Evolutionary conservation across 2,113 vertebrate species (phyloP).

Genomic region (Archocentrus centrarchus): DNA sequence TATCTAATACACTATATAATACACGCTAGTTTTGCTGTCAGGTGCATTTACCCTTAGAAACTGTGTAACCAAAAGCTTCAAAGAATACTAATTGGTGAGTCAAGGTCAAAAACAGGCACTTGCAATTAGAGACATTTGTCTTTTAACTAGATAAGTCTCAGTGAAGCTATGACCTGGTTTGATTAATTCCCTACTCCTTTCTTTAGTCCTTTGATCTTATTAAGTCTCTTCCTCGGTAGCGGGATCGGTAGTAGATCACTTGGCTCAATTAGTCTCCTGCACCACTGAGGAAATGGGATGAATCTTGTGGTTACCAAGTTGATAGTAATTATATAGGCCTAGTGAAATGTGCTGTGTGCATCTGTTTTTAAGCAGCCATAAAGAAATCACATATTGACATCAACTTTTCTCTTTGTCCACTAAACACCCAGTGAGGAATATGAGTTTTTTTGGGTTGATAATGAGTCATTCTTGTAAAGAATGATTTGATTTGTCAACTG

Average conservation of each 20-base stretch:
- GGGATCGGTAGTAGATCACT: conserved; percentile 14
- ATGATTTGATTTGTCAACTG: background rate
- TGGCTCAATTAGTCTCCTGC: conserved; percentile 36
- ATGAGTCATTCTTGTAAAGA: background rate
- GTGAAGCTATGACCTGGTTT: conserved; percentile 15
- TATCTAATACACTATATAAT: background rate
- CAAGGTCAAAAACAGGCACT: background rate
- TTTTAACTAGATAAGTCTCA: background rate
- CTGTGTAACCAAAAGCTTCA: background rate
- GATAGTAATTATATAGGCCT: background rate
- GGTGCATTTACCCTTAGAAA: background rate
- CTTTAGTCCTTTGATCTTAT: conserved; percentile 48
- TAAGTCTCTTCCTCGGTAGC: conserved; percentile 27
- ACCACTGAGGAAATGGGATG: background rate
- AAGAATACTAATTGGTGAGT: background rate
- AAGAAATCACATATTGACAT: background rate
- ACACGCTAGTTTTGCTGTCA: background rate
- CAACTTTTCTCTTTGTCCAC: background rate
- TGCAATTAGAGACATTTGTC: background rate
- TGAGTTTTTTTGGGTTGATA: background rate
- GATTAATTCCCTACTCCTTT: conserved; percentile 1
- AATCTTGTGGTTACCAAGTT: conserved; percentile 5
- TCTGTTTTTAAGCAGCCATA: background rate
- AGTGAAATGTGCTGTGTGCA: background rate
- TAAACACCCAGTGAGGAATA: background rate